Evolutionary conservation across 1,140 invertebrate genomes (phyloP), one percentile per base, ranked within the genome.

Genomic region (Achatina immaculata): DNA sequence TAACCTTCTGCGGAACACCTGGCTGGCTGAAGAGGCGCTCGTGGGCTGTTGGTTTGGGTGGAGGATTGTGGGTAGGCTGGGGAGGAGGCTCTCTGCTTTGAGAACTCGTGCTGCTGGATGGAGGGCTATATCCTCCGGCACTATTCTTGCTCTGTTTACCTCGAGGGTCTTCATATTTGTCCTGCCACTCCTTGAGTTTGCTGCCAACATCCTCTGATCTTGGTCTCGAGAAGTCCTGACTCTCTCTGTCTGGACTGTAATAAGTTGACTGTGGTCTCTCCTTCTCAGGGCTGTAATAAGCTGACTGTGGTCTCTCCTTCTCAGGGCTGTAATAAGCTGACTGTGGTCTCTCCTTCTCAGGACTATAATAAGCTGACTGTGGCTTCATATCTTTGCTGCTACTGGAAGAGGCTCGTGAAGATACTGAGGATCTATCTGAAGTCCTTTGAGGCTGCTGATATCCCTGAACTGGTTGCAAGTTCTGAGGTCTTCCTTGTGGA

Each of bases 151-250:
- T 62, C 65, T 48, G 43, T 48, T 36, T 62, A 48, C 36, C 14
- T 31, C 76, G n/a, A 43, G 74, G 74, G 36, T 43, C 58, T 31
- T 85, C 77, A 34, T 84, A 85, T 76, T 86, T 86, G 45, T 88
- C 85, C 78, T 85, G 86, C 85, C 86, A 87, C 34, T 87, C 86
- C 65, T 85, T 81, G 6, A 87, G 81, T 74, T 85, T 86, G 42
- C 83, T 55, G 40, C 81, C 86, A 0, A 90, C 83, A 69, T 90
- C 89, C 68, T 87, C 88, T 43, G 89, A 90, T 66, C 84, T 85
- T 2, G 89, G 89, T 65, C 89, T 66, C 6, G 58, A 62, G 19
- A 40, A 51, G 14, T 69, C 66, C 55, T 65, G 81, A 81, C n/a
- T 83, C 62, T 51, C 73, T 24, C 34, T 36, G 16, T 1, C 21